Conservation (phyloP, 2,113 vertebrate species). For the Greenwoodochromis staneri region DNA sequence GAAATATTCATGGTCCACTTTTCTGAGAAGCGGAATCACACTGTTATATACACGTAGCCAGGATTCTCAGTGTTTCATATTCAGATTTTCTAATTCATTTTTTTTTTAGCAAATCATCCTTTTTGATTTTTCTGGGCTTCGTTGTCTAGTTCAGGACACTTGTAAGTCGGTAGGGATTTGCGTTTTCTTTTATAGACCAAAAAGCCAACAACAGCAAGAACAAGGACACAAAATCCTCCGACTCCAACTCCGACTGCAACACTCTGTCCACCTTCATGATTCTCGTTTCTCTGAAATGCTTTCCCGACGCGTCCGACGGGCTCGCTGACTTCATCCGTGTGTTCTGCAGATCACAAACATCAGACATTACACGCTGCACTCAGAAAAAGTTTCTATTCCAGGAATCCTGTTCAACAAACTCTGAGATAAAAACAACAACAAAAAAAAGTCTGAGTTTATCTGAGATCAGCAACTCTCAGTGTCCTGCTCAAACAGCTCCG, state of each 20-base stretch:
- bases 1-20: neutral
- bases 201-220: accelerated
- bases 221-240: accelerated
- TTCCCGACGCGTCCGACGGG: accelerated
- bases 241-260: accelerated
- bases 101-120: too few species aligned
- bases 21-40: neutral
- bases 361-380: neutral
- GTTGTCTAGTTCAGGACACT: too few species aligned
- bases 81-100: too few species aligned
- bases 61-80: accelerated
- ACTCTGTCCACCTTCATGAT: accelerated
- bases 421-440: too few species aligned
- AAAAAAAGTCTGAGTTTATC: accelerated
- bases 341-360: neutral
- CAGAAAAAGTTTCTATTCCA: accelerated
- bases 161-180: too few species aligned
- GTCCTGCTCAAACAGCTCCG: neutral
- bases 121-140: too few species aligned
- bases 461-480: neutral
- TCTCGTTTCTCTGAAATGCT: accelerated
- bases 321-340: accelerated
- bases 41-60: accelerated
- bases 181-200: accelerated
- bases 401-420: accelerated